Evolutionary conservation across 1,140 invertebrate species (phyloP).

Genomic region (Galleria mellonella): DNA sequence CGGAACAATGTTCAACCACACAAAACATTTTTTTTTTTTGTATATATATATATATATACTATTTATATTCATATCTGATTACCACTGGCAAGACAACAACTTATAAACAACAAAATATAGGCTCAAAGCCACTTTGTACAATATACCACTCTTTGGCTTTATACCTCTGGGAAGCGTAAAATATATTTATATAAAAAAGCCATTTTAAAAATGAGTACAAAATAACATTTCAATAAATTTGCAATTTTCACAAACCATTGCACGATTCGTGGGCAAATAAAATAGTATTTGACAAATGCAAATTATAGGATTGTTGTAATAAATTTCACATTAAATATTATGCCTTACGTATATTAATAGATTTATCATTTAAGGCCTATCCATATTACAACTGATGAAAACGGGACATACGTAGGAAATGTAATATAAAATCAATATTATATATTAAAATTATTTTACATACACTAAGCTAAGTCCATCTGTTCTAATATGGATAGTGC

Average conservation of each 20-base stretch:
- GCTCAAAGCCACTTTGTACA: constrained; percentile 50
- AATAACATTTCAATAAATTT: constrained; percentile 11
- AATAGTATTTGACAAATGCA: not conserved
- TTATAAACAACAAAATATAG: constrained; percentile 36
- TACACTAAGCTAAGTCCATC: too few relatives aligned
- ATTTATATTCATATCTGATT: not conserved
- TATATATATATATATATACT: too few relatives aligned
- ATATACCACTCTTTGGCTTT: constrained; percentile 42
- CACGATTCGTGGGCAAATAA: not conserved
- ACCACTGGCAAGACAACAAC: constrained; percentile 43
- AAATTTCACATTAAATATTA: not conserved
- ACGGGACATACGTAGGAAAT: too few relatives aligned
- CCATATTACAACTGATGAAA: too few relatives aligned
- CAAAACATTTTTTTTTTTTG: constrained; percentile 3
- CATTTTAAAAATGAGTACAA: constrained; percentile 29
- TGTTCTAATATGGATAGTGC: too few relatives aligned
- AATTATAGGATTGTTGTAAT: too few relatives aligned
- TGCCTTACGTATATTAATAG: too few relatives aligned
- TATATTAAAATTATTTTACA: too few relatives aligned
- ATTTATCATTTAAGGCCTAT: too few relatives aligned
- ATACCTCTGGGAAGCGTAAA: constrained; percentile 56
- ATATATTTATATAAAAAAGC: constrained; percentile 23
- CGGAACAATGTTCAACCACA: not conserved
- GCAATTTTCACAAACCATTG: constrained; percentile 5
- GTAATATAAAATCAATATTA: too few relatives aligned